phyloP scores from a whole-genome alignment of 1,140 invertebrate species.

The Anastatus disparis region DNA sequence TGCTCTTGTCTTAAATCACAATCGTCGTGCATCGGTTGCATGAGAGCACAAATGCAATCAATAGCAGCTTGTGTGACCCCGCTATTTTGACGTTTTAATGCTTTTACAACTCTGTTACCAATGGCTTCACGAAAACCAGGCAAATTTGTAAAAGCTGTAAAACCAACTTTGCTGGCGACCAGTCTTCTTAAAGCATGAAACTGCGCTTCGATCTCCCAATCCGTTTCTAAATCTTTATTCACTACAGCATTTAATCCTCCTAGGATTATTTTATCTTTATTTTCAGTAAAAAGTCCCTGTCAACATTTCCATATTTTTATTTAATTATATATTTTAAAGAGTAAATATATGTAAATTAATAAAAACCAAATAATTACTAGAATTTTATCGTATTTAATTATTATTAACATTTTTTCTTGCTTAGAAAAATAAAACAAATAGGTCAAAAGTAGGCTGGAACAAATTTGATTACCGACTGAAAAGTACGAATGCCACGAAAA shows the following conservation, averaged over 20 bases:
- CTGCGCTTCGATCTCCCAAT: slow-evolving; percentile 86
- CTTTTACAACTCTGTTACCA: slow-evolving; percentile 89
- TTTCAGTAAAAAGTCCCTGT: slow-evolving; percentile 95
- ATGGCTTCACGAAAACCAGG: slow-evolving; percentile 94
- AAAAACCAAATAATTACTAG: too few species aligned
- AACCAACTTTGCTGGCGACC: slow-evolving; percentile 97
- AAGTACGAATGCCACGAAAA: too few species aligned
- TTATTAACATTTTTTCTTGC: too few species aligned
- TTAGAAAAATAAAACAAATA: too few species aligned
- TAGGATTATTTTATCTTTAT: slow-evolving; percentile 96
- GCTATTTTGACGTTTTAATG: slow-evolving; percentile 88
- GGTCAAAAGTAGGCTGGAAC: too few species aligned
- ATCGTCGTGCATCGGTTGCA: slow-evolving; percentile 99
- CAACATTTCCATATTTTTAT: too few species aligned
- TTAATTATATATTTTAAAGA: neutral
- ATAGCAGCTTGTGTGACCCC: slow-evolving; percentile 95
- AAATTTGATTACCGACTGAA: too few species aligned
- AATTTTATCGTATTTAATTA: too few species aligned
- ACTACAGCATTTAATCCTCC: slow-evolving; percentile 81
- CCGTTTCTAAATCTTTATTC: slow-evolving; percentile 76
- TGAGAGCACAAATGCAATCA: slow-evolving; percentile 96
- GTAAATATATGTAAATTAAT: neutral
- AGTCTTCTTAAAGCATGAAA: slow-evolving; percentile 94
- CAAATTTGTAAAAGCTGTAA: slow-evolving; percentile 92
- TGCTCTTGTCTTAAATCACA: slow-evolving; percentile 96